phyloP scores from a whole-genome alignment of 2,113 vertebrate genomes.

The Dipodomys spectabilis region DNA sequence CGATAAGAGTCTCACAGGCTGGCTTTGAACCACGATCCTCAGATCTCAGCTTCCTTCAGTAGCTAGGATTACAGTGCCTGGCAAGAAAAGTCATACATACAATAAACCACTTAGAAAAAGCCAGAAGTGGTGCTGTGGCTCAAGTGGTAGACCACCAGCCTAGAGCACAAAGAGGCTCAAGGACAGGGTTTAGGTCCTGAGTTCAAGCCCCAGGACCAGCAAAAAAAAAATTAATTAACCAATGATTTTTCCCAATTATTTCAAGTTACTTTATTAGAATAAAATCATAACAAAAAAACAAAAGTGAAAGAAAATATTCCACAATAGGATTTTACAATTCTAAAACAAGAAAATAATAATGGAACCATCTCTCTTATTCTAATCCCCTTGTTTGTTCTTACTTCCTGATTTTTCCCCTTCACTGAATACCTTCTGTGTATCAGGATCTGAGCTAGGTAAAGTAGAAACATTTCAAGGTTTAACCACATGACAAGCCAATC shows the following conservation, averaged over 20 bases:
- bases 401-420: neutral
- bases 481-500: neutral
- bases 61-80: too few species aligned
- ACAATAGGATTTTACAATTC: neutral
- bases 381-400: neutral
- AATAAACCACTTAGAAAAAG: too few species aligned
- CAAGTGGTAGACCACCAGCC: too few species aligned
- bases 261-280: neutral
- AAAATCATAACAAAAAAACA: conserved; percentile 51
- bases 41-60: too few species aligned
- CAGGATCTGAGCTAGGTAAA: neutral
- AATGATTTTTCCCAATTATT: conserved; percentile 9
- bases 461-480: neutral
- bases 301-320: neutral
- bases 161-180: too few species aligned
- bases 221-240: too few species aligned
- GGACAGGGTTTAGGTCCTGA: too few species aligned
- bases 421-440: neutral
- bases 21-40: too few species aligned
- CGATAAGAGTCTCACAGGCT: too few species aligned
- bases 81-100: too few species aligned
- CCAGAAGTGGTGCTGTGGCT: too few species aligned
- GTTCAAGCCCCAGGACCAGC: too few species aligned
- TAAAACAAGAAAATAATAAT: neutral
- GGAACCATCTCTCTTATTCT: neutral